These are phyloP conservation scores for Pangasianodon gigas DNA, from an alignment of 2,113 vertebrate genomes.

Conservation along the genomic window DNA sequence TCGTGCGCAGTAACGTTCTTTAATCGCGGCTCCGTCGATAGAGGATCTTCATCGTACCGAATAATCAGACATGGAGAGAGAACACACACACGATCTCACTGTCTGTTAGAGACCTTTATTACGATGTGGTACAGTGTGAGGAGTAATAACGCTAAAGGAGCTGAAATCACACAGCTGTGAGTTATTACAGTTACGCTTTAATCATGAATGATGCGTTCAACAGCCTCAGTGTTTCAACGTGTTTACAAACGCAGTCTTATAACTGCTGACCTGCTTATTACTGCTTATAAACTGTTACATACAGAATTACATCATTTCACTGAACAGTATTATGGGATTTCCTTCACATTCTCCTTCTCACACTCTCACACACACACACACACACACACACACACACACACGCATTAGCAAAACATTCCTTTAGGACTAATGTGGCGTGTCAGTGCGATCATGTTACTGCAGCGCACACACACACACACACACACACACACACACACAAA, in stretches of 20 bases:
- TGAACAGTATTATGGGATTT: neutral
- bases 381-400: slow-evolving; percentile 37
- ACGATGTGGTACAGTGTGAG: neutral
- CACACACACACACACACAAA: slow-evolving; percentile 24
- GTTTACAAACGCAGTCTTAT: neutral
- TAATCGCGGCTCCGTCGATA: neutral
- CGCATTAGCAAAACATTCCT: slow-evolving; percentile 27
- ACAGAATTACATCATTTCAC: no score
- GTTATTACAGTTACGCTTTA: no score
- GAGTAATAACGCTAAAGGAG: neutral
- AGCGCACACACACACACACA: neutral
- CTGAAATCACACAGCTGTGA: neutral
- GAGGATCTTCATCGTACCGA: neutral
- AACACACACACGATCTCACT: neutral
- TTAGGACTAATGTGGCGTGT: slow-evolving; percentile 7
- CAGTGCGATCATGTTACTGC: slow-evolving; percentile 26
- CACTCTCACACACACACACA: slow-evolving; percentile 32
- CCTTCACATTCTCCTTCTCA: neutral
- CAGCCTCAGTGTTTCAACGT: neutral
- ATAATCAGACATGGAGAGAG: neutral
- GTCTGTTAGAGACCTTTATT: neutral
- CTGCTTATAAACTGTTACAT: neutral
- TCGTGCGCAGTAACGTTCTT: neutral
- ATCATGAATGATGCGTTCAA: neutral
- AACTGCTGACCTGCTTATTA: neutral